Evolutionary conservation across 2,888 invertebrate genomes (phyloP).

Genomic region (Acheta domesticus): DNA sequence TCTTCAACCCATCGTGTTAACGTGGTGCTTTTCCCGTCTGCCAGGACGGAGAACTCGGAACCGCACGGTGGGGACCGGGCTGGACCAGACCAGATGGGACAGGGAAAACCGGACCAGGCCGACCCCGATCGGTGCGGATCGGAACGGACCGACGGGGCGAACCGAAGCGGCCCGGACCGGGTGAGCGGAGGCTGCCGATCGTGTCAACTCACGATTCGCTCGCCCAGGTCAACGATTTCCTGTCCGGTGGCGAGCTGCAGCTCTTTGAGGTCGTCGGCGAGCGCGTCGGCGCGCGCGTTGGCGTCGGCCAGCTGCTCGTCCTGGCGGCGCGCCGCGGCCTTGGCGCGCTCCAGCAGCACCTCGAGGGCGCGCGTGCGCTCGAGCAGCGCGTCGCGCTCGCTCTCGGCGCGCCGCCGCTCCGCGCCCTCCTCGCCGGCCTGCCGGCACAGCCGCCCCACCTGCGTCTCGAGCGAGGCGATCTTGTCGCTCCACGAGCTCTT

Average conservation of each 20-base stretch:
- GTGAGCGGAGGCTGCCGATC: conserved; percentile 26
- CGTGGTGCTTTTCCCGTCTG: too few relatives aligned
- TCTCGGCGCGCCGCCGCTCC: conserved; percentile 70
- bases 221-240: conserved; percentile 48
- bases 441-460: conserved; percentile 76
- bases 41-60: too few relatives aligned
- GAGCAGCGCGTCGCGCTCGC: conserved; percentile 62
- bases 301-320: conserved; percentile 70
- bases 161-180: too few relatives aligned
- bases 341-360: conserved; percentile 63
- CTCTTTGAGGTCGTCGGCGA: conserved; percentile 60
- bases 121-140: too few relatives aligned
- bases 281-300: conserved; percentile 68
- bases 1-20: too few relatives aligned
- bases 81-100: too few relatives aligned
- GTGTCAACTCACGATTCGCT: conserved; percentile 50
- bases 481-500: conserved; percentile 91
- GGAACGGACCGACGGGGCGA: too few relatives aligned
- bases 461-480: conserved; percentile 83
- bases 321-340: conserved; percentile 62
- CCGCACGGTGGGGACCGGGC: too few relatives aligned
- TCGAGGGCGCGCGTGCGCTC: conserved; percentile 63
- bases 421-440: conserved; percentile 82
- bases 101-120: too few relatives aligned
- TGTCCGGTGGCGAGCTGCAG: conserved; percentile 21